Percentiles rank a stretch among this genome's conserved stretches.
These are phyloP conservation scores for Grus americana DNA, from an alignment of 2,113 vertebrate genomes.

Conservation along the genomic window DNA sequence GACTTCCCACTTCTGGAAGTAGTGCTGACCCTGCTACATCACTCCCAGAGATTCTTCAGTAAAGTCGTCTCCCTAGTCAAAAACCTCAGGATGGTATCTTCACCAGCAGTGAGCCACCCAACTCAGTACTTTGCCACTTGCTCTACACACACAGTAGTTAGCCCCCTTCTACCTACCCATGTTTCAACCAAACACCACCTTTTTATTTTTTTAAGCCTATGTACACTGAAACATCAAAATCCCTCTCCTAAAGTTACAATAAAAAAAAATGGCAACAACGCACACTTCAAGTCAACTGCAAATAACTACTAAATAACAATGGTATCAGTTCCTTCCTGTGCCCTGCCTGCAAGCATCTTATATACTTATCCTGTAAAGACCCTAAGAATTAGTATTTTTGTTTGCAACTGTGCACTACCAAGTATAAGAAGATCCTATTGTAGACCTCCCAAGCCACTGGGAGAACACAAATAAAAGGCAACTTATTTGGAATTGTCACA, in stretches of 20 bases:
- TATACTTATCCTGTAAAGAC: neutral
- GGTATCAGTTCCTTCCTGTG: neutral
- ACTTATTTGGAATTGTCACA: neutral
- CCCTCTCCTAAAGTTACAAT: neutral
- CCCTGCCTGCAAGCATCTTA: neutral
- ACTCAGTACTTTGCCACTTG: neutral
- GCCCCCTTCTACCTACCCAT: neutral
- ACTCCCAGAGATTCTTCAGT: neutral
- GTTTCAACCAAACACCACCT: neutral
- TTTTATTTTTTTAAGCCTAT: neutral
- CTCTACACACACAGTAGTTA: neutral
- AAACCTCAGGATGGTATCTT: neutral
- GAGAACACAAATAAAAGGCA: neutral
- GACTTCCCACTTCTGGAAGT: neutral
- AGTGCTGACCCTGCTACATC: neutral
- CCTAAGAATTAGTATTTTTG: neutral
- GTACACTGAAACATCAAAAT: neutral
- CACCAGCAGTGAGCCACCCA: neutral
- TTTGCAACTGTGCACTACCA: neutral
- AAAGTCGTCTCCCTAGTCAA: neutral
- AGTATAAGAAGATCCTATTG: neutral
- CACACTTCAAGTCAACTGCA: neutral
- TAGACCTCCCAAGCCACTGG: neutral
- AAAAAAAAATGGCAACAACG: fast-evolving
- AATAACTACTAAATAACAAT: neutral